Base-by-base conservation (phyloP, 2,888 invertebrate genomes). In the Cyrtodaria siliqua region DNA sequence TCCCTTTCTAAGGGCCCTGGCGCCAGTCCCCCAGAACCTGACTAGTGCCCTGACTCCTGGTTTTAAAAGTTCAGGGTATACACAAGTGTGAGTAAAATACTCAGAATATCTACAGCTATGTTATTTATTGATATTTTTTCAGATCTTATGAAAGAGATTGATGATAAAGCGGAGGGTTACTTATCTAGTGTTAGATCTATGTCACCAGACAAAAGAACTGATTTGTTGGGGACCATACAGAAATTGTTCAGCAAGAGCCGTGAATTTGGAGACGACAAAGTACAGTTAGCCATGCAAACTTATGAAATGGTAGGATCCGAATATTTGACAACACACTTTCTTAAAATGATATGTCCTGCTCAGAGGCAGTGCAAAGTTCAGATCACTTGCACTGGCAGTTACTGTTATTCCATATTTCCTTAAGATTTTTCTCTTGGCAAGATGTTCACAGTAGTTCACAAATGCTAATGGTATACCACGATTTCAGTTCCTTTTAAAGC, bases 221-320 rank as follows among this genome's bases (percentile, higher is more conserved):
- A 97, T 87, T 96, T 97, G 87, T 94, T 97, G 69, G 95, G 96
- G 76, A 96, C 96, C 78, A 98, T 98, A 87, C 85, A 91, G 92
- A 96, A 96, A 75, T 94, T 97, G 68, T 99, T 98, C 91, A 96
- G 97, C 87, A 98, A 98, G 93, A 98, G 98, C 16, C 97, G 97
- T 90, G 98, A 98, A 92, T 98, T 97, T 92, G 98, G 98, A 1
- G 99, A 99, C 92, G 98, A 99, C 90, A 99, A 99, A 86, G 98
- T 99, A 38, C 97, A 98, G 92, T 94, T 99, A 74, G 98, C 99
- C 1, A 98, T 98, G 93, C 98, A 99, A 94, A 99, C 99, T 0
- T 99, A 99, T 91, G 99, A 99, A 94, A 94, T 99, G 93, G 95
- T 95, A 87, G 61, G 73, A 33, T 33, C 33, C 12, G 6, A 44